Percentiles rank a stretch among this genome's conserved stretches.
phyloP scores from a whole-genome alignment of 2,888 invertebrate species.

The Oscheius sp. region DNA sequence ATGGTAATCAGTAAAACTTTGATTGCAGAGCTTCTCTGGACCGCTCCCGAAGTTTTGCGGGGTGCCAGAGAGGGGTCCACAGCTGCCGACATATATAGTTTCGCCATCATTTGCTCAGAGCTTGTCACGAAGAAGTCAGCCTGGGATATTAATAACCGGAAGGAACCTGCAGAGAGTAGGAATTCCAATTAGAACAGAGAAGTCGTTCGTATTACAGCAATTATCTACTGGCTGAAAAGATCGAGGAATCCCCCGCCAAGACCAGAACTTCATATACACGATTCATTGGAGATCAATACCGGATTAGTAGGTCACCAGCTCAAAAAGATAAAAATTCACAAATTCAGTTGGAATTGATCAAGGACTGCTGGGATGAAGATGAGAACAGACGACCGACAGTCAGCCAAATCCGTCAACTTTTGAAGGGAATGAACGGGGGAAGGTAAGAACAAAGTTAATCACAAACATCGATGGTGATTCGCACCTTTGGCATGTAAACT shows the following conservation, averaged over 20 bases:
- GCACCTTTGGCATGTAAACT: background rate
- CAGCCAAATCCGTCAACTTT: constrained; percentile 45
- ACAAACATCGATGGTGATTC: constrained; percentile 1
- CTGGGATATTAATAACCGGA: constrained; percentile 60
- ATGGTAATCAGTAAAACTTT: background rate
- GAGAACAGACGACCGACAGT: constrained; percentile 54
- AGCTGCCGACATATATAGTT: constrained; percentile 48
- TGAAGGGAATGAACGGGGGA: constrained; percentile 60
- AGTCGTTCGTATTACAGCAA: constrained; percentile 11
- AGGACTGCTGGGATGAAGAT: constrained; percentile 64
- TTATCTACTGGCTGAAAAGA: constrained; percentile 37
- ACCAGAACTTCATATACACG: constrained; percentile 35
- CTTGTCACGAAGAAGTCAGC: constrained; percentile 41
- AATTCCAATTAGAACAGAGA: background rate
- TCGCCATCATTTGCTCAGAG: constrained; percentile 62
- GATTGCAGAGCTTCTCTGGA: constrained; percentile 61
- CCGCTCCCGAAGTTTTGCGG: constrained; percentile 63
- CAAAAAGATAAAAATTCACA: background rate
- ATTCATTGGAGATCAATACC: constrained; percentile 48
- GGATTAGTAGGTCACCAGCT: constrained; percentile 32
- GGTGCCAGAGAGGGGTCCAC: constrained; percentile 44
- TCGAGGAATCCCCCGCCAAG: constrained; percentile 7
- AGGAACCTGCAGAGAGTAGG: constrained; percentile 53
- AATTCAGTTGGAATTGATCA: constrained; percentile 53
- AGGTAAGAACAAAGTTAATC: constrained; percentile 2